Evolutionary conservation across 2,888 invertebrate species (phyloP).

Genomic region (Netelia virgata): DNA sequence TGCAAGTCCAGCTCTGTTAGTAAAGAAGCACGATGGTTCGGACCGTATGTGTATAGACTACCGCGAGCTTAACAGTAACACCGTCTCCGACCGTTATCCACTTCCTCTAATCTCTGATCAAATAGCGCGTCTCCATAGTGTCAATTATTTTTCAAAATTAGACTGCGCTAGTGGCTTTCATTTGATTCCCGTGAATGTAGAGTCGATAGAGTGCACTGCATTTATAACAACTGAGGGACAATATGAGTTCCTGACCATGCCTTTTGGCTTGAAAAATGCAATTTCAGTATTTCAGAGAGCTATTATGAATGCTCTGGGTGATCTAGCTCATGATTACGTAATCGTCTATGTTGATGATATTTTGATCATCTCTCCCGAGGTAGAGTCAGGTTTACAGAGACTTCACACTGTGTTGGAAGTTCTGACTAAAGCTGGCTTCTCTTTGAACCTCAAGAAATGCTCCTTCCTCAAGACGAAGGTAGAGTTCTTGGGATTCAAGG

Average conservation of each 20-base stretch:
- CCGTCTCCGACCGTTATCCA: constrained; percentile 78
- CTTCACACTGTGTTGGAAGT: constrained; percentile 62
- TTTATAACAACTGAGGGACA: constrained; percentile 81
- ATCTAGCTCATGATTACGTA: constrained; percentile 45
- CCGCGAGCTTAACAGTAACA: constrained; percentile 76
- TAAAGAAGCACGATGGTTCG: constrained; percentile 70
- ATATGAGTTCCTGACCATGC: constrained; percentile 77
- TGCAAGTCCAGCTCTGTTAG: constrained; percentile 70
- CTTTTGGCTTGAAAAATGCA: constrained; percentile 72
- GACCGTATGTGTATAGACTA: constrained; percentile 72
- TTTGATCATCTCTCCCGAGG: constrained; percentile 57
- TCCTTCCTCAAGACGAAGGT: constrained; percentile 60
- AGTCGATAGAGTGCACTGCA: constrained; percentile 77
- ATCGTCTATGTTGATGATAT: constrained; percentile 68
- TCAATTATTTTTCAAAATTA: constrained; percentile 75
- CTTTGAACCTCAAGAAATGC: constrained; percentile 66
- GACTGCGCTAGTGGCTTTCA: constrained; percentile 78
- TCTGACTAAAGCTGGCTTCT: constrained; percentile 62
- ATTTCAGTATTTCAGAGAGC: constrained; percentile 72
- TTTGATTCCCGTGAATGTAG: constrained; percentile 77
- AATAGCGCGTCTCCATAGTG: constrained; percentile 75
- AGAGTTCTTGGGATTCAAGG: constrained; percentile 61
- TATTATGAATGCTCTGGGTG: constrained; percentile 63
- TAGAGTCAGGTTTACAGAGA: constrained; percentile 60
- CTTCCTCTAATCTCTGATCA: constrained; percentile 81